Evolutionary conservation across 2,113 vertebrate species (phyloP), one percentile per base, ranked within the genome.

Genomic region (Peromyscus leucopus): DNA sequence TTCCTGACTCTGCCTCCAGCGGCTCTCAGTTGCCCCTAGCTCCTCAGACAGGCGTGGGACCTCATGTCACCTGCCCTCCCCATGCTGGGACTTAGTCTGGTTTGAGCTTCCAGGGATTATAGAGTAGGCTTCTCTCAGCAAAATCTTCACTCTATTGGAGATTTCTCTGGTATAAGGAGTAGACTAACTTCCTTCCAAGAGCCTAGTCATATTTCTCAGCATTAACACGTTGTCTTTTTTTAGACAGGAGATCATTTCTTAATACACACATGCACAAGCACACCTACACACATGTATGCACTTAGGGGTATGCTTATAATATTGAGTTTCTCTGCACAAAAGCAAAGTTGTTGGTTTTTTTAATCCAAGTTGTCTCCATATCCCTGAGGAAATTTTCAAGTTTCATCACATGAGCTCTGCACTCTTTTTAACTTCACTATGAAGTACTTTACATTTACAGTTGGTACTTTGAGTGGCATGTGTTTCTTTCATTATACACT

Each of bases 171-270:
- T 86, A 72, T 46, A 48, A 92, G 4, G 28, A 79, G 31, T 17
- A 92, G 15, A 12, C 42, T 78, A 90, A 42, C 39, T 94, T 86
- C 85, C 72, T 86, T 92, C 19, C 76, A 69, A 76, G n/a, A 78
- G 5, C 19, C 57, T 90, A 80, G 31, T 42, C 17, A 87, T 2
- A 21, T 93, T 46, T 76, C 65, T 96, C 48, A 67, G 48, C 33
- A 48, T 0, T 33, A 31, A 94, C 89, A 89, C 78, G 26, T 4
- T 17, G 39, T 61, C n/a, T 51, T 39, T 75, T 61, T 90, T 92
- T 65, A 92, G 4, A 92, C 22, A n/a, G 71, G 19, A 71, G 51
- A 89, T 72, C 19, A 87, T 97, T 84, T 85, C n/a, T 42, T 61
- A 22, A 72, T 19, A 72, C 19, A 67, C 65, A 67, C n/a, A 36